Conservation (phyloP, 2,888 invertebrate genomes). For the Drosophila recens region DNA sequence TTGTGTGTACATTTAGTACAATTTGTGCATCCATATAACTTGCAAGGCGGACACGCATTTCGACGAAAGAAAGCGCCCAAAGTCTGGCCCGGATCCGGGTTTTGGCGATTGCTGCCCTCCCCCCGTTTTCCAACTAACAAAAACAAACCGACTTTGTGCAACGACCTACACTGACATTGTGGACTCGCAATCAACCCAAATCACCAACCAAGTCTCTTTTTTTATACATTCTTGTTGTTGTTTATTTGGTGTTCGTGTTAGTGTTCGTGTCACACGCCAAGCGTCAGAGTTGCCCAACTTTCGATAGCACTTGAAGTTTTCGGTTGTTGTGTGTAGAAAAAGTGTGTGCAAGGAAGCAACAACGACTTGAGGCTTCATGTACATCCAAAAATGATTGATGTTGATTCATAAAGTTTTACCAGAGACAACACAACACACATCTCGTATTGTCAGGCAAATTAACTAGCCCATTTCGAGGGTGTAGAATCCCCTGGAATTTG, state of each 20-base stretch:
- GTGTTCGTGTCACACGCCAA: slow-evolving; percentile 73
- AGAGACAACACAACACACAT: slow-evolving; percentile 3
- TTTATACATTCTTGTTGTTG: background rate
- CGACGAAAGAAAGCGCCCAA: slow-evolving; percentile 24
- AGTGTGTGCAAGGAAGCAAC: background rate
- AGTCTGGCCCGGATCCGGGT: slow-evolving; percentile 29
- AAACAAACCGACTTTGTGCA: slow-evolving; percentile 1
- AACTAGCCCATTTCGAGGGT: background rate
- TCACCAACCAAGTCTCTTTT: background rate
- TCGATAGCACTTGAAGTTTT: slow-evolving; percentile 58
- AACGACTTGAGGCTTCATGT: slow-evolving; percentile 2
- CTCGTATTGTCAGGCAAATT: slow-evolving; percentile 36
- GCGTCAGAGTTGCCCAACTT: slow-evolving; percentile 55
- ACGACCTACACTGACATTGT: slow-evolving; percentile 77
- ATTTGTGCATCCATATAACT: slow-evolving; percentile 76
- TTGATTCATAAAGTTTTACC: slow-evolving; percentile 10
- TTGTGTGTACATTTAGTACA: slow-evolving; percentile 68
- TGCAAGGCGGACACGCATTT: slow-evolving; percentile 45
- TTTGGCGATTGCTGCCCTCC: background rate
- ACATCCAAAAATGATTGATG: slow-evolving; percentile 42
- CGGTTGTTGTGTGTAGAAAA: slow-evolving; percentile 17
- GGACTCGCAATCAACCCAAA: slow-evolving; percentile 27
- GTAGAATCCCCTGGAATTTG: background rate
- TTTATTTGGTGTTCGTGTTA: slow-evolving; percentile 12
- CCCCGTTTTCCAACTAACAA: background rate